Base-by-base conservation (phyloP, 2,113 vertebrate species). In the Tonatia bakeri region DNA sequence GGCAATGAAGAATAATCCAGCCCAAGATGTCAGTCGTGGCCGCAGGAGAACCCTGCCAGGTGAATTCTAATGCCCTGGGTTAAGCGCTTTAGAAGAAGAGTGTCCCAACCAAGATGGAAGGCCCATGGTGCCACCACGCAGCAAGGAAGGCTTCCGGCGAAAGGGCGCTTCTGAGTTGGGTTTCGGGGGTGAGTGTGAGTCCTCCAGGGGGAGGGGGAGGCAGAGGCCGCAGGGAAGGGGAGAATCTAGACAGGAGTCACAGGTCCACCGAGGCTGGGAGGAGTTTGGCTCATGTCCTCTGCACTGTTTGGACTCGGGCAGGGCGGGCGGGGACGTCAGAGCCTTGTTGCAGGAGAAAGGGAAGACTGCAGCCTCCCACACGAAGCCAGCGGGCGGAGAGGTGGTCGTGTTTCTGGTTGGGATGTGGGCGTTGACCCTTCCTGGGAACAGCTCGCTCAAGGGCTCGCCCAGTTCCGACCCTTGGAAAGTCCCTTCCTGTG, bases 11-110 rank as follows among this genome's bases (percentile, higher is more conserved):
- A 72, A 7, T 40, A 38, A 15, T 3, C 36, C 4, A 33, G 59
- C 38, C 59, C 70, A 1, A 22, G 64, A 26, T 52, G 45, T 67
- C 59, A 17, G 7, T 6, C 43, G 20, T 13, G 14, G 36, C 2
- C 0, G 7, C 19, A 8, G 24, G 14, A 61, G 43, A 33, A 36
- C 11, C 31, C 3, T 16, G 22, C 26, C 28, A 31, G 33, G 24
- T 33, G 4, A 43, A 0, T 13, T 69, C 22, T 33, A 28, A 19
- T 0, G 1, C 26, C 10, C 36, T 4, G 0, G 13, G 24, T n/a
- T 69, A 26, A 56, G 45, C 0, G 0, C 26, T 75, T 86, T 15
- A 17, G 19, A 47, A 38, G 40, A 45, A 45, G 14, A 19, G 4
- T 65, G 64, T 19, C n/a, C 14, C 17, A 15, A 13, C 84, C 16